These are phyloP conservation scores for Ptiloglossa arizonensis DNA, from an alignment of 1,140 invertebrate species.

Conservation along the genomic window DNA sequence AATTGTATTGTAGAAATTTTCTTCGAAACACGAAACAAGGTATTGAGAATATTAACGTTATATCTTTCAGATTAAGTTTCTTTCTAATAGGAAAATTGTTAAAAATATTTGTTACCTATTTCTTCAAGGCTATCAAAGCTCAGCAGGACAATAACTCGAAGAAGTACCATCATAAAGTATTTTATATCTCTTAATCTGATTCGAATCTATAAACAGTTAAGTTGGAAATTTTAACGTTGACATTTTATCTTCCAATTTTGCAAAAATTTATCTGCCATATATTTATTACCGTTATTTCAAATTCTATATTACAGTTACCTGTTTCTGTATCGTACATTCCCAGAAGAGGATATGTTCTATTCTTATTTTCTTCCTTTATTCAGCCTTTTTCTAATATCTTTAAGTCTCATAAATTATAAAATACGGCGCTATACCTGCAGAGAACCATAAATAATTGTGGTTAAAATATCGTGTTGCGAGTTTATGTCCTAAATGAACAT, in stretches of 20 bases:
- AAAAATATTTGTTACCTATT: not conserved
- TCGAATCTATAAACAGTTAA: not conserved
- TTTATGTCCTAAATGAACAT: no score
- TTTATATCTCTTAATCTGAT: not conserved
- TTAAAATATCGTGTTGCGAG: no score
- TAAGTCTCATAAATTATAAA: no score
- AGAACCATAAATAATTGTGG: no score
- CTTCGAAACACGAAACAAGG: not conserved
- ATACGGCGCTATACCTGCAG: no score
- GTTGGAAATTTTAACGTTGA: not conserved
- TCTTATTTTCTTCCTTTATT: no score
- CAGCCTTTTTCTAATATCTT: no score
- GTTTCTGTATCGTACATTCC: no score
- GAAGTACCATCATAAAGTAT: not conserved
- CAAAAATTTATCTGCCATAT: slow-evolving; percentile 51
- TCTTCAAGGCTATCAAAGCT: not conserved
- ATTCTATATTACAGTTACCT: no score
- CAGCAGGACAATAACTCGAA: not conserved
- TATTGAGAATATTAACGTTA: not conserved
- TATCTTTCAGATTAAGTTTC: not conserved
- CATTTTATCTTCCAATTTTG: not conserved
- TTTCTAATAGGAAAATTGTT: not conserved
- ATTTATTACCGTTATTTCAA: no score
- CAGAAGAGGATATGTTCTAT: no score
- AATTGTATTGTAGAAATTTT: not conserved